phyloP scores from a whole-genome alignment of 1,140 invertebrate species.

The Eufriesea mexicana region DNA sequence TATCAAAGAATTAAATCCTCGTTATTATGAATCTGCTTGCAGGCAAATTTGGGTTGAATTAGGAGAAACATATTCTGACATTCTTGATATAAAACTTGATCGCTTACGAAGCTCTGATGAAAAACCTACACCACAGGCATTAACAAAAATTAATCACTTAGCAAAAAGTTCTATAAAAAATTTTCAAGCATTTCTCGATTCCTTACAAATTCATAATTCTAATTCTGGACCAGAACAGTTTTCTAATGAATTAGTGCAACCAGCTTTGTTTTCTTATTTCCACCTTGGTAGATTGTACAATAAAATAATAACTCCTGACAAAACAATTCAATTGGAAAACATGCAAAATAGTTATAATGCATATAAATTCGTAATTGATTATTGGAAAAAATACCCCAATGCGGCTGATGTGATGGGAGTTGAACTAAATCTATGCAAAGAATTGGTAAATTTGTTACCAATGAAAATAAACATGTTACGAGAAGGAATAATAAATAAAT shows the following conservation, averaged over 20 bases:
- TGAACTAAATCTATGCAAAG: slow-evolving; percentile 87
- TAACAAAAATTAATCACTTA: slow-evolving; percentile 92
- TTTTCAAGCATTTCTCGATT: slow-evolving; percentile 89
- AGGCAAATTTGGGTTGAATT: slow-evolving; percentile 94
- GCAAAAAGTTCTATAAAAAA: slow-evolving; percentile 89
- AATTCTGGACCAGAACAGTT: slow-evolving; percentile 83
- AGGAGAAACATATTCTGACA: slow-evolving; percentile 90
- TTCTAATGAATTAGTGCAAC: slow-evolving; percentile 87
- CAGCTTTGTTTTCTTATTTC: slow-evolving; percentile 90
- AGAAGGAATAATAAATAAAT: slow-evolving; percentile 62
- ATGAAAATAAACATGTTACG: slow-evolving; percentile 87
- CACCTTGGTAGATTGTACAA: slow-evolving; percentile 91
- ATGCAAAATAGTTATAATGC: slow-evolving; percentile 88
- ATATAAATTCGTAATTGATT: slow-evolving; percentile 90
- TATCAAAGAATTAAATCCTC: slow-evolving; percentile 90
- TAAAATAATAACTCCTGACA: slow-evolving; percentile 88
- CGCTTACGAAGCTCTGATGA: slow-evolving; percentile 84
- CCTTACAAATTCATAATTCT: slow-evolving; percentile 82
- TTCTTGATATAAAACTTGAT: slow-evolving; percentile 91
- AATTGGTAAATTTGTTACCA: slow-evolving; percentile 91
- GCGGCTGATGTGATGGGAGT: slow-evolving; percentile 85
- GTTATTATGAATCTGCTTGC: slow-evolving; percentile 91
- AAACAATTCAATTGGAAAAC: slow-evolving; percentile 85
- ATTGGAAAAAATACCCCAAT: slow-evolving; percentile 88
- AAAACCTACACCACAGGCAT: slow-evolving; percentile 85